A percentile compares a stretch with the other conserved stretches of the same genome.
These are phyloP conservation scores for Chorisops tibialis DNA, from an alignment of 2,888 invertebrate species.

Conservation along the genomic window DNA sequence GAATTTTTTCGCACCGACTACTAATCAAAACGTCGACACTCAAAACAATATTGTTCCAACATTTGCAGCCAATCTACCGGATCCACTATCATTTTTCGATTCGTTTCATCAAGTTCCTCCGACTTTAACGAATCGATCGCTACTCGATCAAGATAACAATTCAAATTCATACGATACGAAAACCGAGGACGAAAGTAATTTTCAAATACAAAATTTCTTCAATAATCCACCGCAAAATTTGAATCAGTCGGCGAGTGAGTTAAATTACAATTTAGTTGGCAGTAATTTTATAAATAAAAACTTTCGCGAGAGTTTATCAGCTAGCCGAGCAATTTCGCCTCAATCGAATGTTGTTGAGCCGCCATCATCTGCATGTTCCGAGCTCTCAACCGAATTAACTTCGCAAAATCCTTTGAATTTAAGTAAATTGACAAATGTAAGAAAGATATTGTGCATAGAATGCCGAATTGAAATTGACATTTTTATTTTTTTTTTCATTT, in stretches of 20 bases:
- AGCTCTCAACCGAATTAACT: constrained; percentile 43
- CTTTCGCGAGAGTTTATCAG: constrained; percentile 36
- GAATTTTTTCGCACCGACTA: constrained; percentile 7
- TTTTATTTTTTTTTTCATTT: neutral
- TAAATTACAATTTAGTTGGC: constrained; percentile 47
- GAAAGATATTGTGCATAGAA: neutral
- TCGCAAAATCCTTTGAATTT: constrained; percentile 30
- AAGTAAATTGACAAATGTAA: constrained; percentile 23
- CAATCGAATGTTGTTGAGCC: constrained; percentile 49
- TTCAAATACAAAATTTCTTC: constrained; percentile 50
- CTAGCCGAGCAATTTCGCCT: constrained; percentile 45
- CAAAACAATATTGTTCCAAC: constrained; percentile 21
- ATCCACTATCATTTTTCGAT: constrained; percentile 42
- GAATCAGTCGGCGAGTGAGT: constrained; percentile 41
- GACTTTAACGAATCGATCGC: neutral
- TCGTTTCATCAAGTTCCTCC: constrained; percentile 32
- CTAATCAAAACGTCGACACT: neutral
- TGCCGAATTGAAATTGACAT: neutral
- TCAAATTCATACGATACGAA: constrained; percentile 21
- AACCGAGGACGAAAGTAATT: constrained; percentile 37
- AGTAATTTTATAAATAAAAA: constrained; percentile 37
- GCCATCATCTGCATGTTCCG: constrained; percentile 49
- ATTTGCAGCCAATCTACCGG: constrained; percentile 34
- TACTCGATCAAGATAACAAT: constrained; percentile 21
- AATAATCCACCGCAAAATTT: constrained; percentile 50